Percentiles rank a stretch among this genome's conserved stretches.
Evolutionary conservation across 1,140 invertebrate species (phyloP).

Genomic region (Hydropsyche tenuis): DNA sequence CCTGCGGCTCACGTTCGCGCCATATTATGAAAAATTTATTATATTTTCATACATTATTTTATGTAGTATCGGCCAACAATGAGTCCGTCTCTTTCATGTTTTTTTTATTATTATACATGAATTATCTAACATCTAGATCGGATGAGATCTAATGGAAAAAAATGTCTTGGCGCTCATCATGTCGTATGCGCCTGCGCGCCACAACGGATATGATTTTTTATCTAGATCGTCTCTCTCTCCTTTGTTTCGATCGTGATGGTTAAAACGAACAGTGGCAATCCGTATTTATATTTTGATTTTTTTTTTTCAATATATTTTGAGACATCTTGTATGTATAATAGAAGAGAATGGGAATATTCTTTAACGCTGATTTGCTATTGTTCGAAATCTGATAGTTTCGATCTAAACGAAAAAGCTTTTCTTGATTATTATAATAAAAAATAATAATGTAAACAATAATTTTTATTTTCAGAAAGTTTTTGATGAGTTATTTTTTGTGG

Average conservation of each 20-base stretch:
- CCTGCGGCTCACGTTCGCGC: not conserved
- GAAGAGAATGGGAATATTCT: not conserved
- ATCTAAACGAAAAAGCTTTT: no score
- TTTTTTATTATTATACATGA: not conserved
- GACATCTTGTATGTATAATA: no score
- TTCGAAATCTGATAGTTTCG: no score
- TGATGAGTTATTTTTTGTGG: no score
- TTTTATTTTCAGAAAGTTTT: no score
- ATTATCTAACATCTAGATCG: constrained; percentile 26
- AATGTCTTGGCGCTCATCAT: constrained; percentile 31
- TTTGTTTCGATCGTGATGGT: constrained; percentile 30
- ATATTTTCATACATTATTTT: not conserved
- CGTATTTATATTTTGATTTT: constrained; percentile 1
- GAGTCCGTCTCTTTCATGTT: not conserved
- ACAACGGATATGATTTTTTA: constrained; percentile 30
- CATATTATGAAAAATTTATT: constrained; percentile 1
- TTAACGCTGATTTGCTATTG: no score
- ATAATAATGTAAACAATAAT: no score
- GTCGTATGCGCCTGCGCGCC: constrained; percentile 28
- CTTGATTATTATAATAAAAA: no score
- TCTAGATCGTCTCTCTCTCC: constrained; percentile 34
- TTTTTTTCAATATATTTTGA: not conserved
- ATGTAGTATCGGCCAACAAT: no score
- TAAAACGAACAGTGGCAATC: constrained; percentile 5
- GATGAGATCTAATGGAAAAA: constrained; percentile 33